Conservation (phyloP, 1,140 invertebrate genomes). For the Limonius californicus region DNA sequence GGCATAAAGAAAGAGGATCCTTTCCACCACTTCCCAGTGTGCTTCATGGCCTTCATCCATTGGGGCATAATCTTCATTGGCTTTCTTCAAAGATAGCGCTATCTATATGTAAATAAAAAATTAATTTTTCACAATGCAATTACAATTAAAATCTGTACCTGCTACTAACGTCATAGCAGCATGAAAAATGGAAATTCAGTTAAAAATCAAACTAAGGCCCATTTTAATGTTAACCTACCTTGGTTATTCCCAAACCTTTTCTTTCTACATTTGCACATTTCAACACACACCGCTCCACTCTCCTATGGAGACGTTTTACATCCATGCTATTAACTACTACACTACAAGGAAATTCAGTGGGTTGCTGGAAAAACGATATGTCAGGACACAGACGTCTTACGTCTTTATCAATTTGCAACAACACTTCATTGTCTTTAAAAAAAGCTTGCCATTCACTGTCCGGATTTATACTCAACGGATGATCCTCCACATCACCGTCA, state of each 20-base stretch:
- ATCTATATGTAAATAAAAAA: slow-evolving; percentile 48
- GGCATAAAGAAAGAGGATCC: slow-evolving; percentile 95
- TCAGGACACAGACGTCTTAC: slow-evolving; percentile 92
- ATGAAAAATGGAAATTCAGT: neutral
- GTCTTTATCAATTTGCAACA: slow-evolving; percentile 97
- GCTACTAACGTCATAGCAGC: slow-evolving; percentile 37
- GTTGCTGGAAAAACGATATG: slow-evolving; percentile 94
- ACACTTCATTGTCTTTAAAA: slow-evolving; percentile 95
- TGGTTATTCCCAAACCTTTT: slow-evolving; percentile 84
- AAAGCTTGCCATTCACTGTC: slow-evolving; percentile 90
- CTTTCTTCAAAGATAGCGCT: slow-evolving; percentile 60
- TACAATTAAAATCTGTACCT: slow-evolving; percentile 36
- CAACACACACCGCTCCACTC: slow-evolving; percentile 81
- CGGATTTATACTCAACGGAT: slow-evolving; percentile 91
- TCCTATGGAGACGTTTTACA: slow-evolving; percentile 75
- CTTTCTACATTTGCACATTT: slow-evolving; percentile 84
- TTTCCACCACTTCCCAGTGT: slow-evolving; percentile 95
- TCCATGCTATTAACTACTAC: slow-evolving; percentile 71
- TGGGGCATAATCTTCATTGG: slow-evolving; percentile 73
- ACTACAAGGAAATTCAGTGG: slow-evolving; percentile 80
- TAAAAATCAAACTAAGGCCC: neutral
- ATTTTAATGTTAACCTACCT: slow-evolving; percentile 55
- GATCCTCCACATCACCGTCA: slow-evolving; percentile 62
- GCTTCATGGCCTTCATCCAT: slow-evolving; percentile 80
- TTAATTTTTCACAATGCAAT: too few relatives aligned